Conservation (phyloP, 2,113 vertebrate genomes). For the Hippocampus guttulatus region DNA sequence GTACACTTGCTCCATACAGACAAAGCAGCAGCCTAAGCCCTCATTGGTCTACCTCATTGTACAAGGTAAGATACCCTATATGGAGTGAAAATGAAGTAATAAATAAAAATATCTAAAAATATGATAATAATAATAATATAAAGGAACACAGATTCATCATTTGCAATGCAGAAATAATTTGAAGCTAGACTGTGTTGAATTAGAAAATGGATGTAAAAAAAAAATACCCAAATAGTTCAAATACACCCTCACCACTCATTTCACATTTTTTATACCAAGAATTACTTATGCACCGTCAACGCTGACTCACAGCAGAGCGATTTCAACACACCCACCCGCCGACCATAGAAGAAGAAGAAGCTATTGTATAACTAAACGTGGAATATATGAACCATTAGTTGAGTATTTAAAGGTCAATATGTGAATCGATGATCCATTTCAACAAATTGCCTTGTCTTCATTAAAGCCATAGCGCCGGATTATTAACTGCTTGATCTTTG, state of each 20-base stretch:
- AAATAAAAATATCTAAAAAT: too few species aligned
- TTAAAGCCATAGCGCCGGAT: slow-evolving; percentile 56
- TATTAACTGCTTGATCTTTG: slow-evolving; percentile 57
- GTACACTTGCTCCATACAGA: slow-evolving; percentile 97
- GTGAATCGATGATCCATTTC: slow-evolving; percentile 49
- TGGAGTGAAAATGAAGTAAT: background rate
- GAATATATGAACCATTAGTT: slow-evolving; percentile 37
- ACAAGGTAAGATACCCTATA: slow-evolving; percentile 80
- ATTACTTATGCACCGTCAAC: background rate
- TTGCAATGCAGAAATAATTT: background rate
- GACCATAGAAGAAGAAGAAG: slow-evolving; percentile 10
- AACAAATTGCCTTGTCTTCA: slow-evolving; percentile 50
- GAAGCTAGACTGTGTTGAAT: too few species aligned
- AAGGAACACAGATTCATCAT: background rate
- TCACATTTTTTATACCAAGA: too few species aligned
- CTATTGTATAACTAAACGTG: slow-evolving; percentile 34
- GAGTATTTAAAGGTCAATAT: slow-evolving; percentile 60
- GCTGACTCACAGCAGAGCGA: background rate
- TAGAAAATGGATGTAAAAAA: too few species aligned
- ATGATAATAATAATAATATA: too few species aligned
- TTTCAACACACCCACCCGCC: slow-evolving; percentile 14
- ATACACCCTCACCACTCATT: too few species aligned
- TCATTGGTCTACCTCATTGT: slow-evolving; percentile 96
- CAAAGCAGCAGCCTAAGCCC: slow-evolving; percentile 92
- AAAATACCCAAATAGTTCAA: too few species aligned